Conservation (phyloP, 2,797 vertebrate species). For the Siniperca scherzeri region DNA sequence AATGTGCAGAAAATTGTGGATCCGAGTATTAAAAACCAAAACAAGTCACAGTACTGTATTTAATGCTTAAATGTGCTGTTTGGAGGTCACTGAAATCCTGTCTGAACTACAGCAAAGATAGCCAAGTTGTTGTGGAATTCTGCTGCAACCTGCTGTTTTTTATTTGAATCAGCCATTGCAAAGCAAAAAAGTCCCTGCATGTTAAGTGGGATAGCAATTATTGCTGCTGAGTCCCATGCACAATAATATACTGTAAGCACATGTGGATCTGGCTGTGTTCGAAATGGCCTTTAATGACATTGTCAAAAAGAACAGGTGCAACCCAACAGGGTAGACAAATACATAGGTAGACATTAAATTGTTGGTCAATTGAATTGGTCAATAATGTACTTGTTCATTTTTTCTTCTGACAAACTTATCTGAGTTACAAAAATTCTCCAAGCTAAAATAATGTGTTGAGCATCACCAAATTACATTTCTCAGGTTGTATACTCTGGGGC, state of each 20-base stretch:
- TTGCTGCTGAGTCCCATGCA: background rate
- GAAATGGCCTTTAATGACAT: background rate
- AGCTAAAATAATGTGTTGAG: background rate
- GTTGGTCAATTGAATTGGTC: background rate
- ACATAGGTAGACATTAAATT: background rate
- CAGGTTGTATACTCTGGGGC: conserved; percentile 10
- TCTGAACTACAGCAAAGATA: background rate
- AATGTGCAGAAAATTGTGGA: background rate
- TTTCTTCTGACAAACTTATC: background rate
- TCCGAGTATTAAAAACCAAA: background rate
- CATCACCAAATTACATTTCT: conserved; percentile 1
- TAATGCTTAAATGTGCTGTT: background rate
- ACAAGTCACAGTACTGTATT: background rate
- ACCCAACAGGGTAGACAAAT: background rate
- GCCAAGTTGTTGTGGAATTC: background rate
- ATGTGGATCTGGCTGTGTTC: background rate
- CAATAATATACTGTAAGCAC: background rate
- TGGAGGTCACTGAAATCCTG: background rate
- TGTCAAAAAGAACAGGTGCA: background rate
- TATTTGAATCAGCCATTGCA: background rate
- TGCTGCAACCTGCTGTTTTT: background rate
- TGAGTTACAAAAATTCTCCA: background rate
- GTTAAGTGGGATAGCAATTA: background rate
- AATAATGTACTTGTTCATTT: background rate
- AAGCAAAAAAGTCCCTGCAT: background rate